phyloP scores from a whole-genome alignment of 23 tunicate species.

The Botrylloides violaceus region DNA sequence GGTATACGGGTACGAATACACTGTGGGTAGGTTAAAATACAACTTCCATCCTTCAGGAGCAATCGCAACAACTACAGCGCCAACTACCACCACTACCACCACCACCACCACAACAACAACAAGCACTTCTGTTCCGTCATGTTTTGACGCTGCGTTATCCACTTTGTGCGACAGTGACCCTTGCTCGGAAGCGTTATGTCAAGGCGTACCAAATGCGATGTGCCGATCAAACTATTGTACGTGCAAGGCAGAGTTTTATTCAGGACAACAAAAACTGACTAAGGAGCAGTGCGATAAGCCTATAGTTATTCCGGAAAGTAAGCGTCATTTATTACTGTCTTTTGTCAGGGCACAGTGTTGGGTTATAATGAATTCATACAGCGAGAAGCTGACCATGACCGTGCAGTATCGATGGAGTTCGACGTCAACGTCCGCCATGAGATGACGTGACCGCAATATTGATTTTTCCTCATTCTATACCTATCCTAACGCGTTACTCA shows the following conservation, averaged over 20 bases:
- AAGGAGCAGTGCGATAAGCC: background rate
- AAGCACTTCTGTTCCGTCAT: background rate
- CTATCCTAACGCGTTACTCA: too few species aligned
- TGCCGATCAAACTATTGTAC: conserved; percentile 9
- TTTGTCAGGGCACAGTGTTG: too few species aligned
- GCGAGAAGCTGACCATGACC: too few species aligned
- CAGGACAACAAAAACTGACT: background rate
- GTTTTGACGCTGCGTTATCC: background rate
- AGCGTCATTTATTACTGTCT: too few species aligned
- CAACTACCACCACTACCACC: background rate
- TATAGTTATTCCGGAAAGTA: background rate
- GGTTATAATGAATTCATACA: too few species aligned
- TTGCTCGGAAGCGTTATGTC: background rate
- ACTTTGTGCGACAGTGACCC: background rate
- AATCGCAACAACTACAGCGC: background rate
- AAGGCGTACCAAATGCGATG: background rate
- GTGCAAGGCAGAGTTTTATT: background rate
- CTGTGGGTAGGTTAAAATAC: too few species aligned
- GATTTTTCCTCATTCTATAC: too few species aligned
- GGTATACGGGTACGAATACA: background rate
- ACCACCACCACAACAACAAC: background rate
- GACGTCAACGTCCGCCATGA: too few species aligned
- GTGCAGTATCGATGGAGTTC: too few species aligned
- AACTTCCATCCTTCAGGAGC: too few species aligned
- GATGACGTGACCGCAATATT: too few species aligned